These are phyloP conservation scores for Saguinus imperator DNA, from an alignment of 2,113 vertebrate genomes.

Conservation along the genomic window DNA sequence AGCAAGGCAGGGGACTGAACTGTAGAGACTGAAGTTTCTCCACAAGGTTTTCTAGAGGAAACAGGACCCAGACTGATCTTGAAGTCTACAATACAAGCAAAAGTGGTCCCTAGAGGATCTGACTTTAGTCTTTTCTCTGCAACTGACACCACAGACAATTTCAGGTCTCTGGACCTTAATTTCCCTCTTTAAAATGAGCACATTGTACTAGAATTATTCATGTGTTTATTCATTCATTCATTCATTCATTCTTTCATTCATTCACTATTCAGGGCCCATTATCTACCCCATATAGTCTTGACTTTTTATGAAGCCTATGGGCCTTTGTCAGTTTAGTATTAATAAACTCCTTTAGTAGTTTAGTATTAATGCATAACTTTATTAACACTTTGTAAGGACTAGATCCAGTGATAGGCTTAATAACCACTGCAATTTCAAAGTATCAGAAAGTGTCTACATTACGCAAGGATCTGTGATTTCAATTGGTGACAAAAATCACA, in stretches of 20 bases:
- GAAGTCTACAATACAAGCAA: background rate
- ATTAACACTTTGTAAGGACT: background rate
- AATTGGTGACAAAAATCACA: background rate
- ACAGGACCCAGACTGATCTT: background rate
- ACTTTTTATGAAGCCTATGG: background rate
- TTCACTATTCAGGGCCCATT: background rate
- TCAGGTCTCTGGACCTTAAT: background rate
- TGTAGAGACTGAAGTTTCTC: background rate
- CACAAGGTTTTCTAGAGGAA: background rate
- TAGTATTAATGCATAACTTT: background rate
- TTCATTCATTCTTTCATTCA: background rate
- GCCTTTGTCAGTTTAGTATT: background rate
- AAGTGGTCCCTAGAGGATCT: background rate
- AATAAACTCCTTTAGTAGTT: background rate
- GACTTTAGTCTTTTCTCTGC: background rate
- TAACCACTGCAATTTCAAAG: background rate
- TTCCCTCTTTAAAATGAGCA: conserved; percentile 1
- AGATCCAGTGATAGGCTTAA: background rate
- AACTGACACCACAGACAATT: background rate
- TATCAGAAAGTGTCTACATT: background rate
- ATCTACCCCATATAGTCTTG: background rate
- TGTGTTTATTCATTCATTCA: background rate
- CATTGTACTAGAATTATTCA: background rate
- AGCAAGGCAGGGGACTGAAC: background rate
- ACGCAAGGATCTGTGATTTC: background rate